Conservation (phyloP, 2,113 vertebrate genomes). For the Alexandromys fortis region DNA sequence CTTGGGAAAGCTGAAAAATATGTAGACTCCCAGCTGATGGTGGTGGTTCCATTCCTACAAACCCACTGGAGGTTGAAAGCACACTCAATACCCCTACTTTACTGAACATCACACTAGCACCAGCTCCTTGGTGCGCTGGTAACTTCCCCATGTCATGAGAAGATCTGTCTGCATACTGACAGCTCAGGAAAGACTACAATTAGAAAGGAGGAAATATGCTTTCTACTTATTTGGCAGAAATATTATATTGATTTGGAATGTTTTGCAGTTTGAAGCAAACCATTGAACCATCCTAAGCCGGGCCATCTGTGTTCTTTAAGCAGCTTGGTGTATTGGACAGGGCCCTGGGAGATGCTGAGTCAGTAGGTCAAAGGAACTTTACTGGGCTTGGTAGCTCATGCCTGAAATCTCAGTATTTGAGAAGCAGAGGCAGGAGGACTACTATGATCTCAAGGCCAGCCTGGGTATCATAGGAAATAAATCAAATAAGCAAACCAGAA, state of each 20-base stretch:
- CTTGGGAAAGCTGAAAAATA: conserved; percentile 38
- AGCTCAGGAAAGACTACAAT: neutral
- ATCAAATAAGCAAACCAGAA: neutral
- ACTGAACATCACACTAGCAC: neutral
- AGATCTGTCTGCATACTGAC: neutral
- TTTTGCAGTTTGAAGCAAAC: neutral
- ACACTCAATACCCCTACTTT: no score
- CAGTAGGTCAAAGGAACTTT: neutral
- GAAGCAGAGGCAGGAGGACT: neutral
- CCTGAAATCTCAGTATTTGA: neutral
- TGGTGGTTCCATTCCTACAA: neutral
- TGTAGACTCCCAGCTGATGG: neutral
- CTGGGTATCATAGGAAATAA: neutral
- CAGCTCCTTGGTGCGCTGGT: no score
- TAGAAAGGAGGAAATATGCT: neutral
- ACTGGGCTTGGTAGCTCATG: neutral
- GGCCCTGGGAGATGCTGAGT: neutral
- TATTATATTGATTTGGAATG: neutral
- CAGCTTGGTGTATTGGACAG: conserved; percentile 1
- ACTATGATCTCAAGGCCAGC: neutral
- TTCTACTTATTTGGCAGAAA: neutral
- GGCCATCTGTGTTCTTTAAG: neutral
- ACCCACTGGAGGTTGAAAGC: neutral
- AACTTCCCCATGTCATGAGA: neutral
- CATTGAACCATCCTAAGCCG: neutral